Conservation (phyloP, 2,113 vertebrate genomes). For the Tinamus guttatus region DNA sequence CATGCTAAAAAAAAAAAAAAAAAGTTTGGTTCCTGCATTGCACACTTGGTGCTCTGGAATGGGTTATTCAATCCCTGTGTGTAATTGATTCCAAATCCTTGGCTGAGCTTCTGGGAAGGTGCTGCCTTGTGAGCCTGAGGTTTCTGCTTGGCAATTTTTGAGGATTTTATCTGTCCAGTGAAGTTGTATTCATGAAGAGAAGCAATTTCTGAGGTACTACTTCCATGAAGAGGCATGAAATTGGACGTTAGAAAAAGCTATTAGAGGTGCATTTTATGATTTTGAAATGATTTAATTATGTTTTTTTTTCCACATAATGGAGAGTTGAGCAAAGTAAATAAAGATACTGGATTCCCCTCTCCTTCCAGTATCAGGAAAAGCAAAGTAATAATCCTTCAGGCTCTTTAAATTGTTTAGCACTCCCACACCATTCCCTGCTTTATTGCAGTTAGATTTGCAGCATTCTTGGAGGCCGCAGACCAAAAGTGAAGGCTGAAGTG, state of each 20-base stretch:
- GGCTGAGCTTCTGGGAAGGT: constrained; percentile 36
- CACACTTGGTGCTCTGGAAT: background rate
- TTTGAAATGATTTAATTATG: constrained; percentile 63
- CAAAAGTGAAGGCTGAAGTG: background rate
- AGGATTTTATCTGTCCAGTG: constrained; percentile 67
- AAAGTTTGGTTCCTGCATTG: background rate
- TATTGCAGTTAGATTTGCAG: background rate
- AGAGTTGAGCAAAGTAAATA: constrained; percentile 10
- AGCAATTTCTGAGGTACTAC: constrained; percentile 59
- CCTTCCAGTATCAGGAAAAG: background rate
- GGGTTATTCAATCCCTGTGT: background rate
- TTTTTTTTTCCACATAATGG: constrained; percentile 33
- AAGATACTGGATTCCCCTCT: background rate
- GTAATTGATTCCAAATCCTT: constrained; percentile 54
- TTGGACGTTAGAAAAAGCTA: constrained; percentile 36
- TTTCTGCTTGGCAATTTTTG: constrained; percentile 51
- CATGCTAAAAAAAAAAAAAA: background rate
- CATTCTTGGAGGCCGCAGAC: background rate
- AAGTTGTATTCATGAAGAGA: constrained; percentile 46
- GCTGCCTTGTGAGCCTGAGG: background rate
- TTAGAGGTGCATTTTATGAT: constrained; percentile 52
- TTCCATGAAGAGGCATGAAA: constrained; percentile 68
- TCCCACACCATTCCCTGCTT: background rate
- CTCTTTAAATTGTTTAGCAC: background rate
- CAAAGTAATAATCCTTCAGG: background rate